Evolutionary conservation across 2,113 vertebrate species (phyloP), one percentile per base, ranked within the genome.

Genomic region (Lates calcarifer): DNA sequence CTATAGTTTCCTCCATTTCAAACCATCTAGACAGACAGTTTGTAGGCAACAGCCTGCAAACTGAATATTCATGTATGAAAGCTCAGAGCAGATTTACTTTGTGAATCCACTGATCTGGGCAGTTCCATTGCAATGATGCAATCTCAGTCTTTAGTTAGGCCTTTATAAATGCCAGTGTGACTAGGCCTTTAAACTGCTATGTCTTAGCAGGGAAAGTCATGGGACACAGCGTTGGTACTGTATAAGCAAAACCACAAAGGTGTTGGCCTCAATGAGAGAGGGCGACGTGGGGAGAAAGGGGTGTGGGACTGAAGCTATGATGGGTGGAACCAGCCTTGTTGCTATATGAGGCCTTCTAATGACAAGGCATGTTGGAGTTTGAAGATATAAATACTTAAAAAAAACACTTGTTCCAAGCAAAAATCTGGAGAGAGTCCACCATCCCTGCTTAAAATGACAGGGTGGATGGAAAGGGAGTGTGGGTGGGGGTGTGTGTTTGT

Each of bases 261-360:
- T 87, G 57, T 63, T 49, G 60, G 53, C 64, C 73, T 51, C 5
- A 14, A 26, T 64, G 26, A 61, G 24, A 72, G 35, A 39, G 45
- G 45, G 66, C 45, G 39, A 31, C 51, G 60, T 14, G 3, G 69
- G 83, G 66, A 65, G 58, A 83, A 49, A 58, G 75, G 63, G 61
- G 67, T 77, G 83, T 90, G 87, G 82, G 86, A 83, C 76, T 28
- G 60, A 39, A 60, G 61, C 39, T 31, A 78, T 11, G 28, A 78
- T 67, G 90, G 88, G 88, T 84, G 92, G 82, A 73, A 69, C 89
- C 64, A 11, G 28, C 11, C 63, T 33, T 0, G 11, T 13, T 75
- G 49, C 88, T 91, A 91, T 87, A 87, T 69, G 82, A 83, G 81
- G 78, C 31, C 2, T 71, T 64, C 64, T 94, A 95, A 95, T 95